Evolutionary conservation across 1,140 invertebrate genomes (phyloP), one percentile per base, ranked within the genome.

Genomic region (Philopotamus ludificatus): DNA sequence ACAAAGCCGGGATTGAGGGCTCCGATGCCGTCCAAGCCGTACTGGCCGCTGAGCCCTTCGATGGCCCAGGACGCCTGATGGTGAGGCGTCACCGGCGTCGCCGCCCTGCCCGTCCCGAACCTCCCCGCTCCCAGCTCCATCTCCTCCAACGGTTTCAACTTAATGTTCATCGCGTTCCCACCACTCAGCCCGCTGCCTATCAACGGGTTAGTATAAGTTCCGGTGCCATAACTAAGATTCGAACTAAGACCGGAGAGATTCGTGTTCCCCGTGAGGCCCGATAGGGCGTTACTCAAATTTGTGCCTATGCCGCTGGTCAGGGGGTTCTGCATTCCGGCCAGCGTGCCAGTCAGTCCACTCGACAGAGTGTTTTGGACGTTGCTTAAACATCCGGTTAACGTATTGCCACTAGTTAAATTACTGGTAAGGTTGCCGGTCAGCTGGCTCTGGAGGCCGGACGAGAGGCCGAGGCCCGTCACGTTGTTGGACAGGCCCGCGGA

Each of bases 71-170:
- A 74, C 58, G 78, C 79, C 73, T 83, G 81, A 67, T 74, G 81
- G 75, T 82, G 85, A 60, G 77, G 85, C 69, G 81, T 86, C 39
- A 83, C 85, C 15, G 86, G 86, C 39, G 86, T 87, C 4, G 84
- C 84, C 20, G 80, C 82, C 68, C 86, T 80, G 67, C 85, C 82
- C 42, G 77, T 79, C 2, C 57, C 57, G 72, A 81, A 85, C 74
- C 83, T 81, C 63, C 80, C 75, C 69, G 84, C 71, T 21, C 85
- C 84, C 57, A 87, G 76, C 72, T 87, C 86, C 67, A 86, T 85
- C 74, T 87, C 86, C 67, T 87, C 86, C 72, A 87, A 79, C 58
- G 85, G 84, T 75, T 87, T 87, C 73, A 87, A 75, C 73, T 87
- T 87, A 66, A 84, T 84, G 61, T 80, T 82, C 82, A 85, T 84